Evolutionary conservation across 2,888 invertebrate species (phyloP).

Genomic region (Ectemnius cavifrons): DNA sequence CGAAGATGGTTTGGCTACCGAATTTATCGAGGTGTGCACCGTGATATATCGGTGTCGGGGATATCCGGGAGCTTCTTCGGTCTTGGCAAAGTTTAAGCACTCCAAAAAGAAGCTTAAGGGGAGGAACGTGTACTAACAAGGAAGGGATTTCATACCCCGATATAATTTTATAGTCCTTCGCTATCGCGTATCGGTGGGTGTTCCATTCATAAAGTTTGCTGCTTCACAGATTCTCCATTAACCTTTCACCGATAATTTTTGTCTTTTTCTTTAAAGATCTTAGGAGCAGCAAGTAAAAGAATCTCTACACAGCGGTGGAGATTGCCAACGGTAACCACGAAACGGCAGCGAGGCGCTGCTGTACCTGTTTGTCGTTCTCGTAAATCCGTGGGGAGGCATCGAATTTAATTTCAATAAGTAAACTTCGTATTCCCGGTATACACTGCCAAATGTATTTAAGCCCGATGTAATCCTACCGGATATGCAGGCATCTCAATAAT

Average conservation of each 20-base stretch:
- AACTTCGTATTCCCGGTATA: neutral
- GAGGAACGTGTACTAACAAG: no score
- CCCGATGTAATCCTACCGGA: slow-evolving; percentile 15
- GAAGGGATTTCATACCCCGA: neutral
- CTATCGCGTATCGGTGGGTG: neutral
- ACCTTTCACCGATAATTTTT: neutral
- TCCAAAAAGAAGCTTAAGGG: neutral
- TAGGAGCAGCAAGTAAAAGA: slow-evolving; percentile 3
- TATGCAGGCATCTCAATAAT: slow-evolving; percentile 43
- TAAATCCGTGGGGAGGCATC: slow-evolving; percentile 25
- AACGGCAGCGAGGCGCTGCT: neutral
- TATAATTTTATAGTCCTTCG: neutral
- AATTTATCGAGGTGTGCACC: slow-evolving; percentile 32
- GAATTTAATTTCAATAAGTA: slow-evolving; percentile 48
- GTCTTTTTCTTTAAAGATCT: neutral
- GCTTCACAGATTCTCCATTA: neutral
- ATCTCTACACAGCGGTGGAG: neutral
- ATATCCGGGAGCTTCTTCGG: neutral
- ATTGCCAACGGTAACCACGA: neutral
- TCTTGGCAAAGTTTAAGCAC: neutral
- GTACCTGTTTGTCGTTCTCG: slow-evolving; percentile 2
- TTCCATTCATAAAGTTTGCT: slow-evolving; percentile 2
- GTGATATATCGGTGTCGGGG: slow-evolving; percentile 46
- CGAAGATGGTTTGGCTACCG: slow-evolving; percentile 18
- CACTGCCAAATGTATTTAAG: slow-evolving; percentile 20